A percentile compares a stretch with the other conserved stretches of the same genome.
phyloP scores from a whole-genome alignment of 2,888 invertebrate genomes.

The Orthonychiurus folsomi region DNA sequence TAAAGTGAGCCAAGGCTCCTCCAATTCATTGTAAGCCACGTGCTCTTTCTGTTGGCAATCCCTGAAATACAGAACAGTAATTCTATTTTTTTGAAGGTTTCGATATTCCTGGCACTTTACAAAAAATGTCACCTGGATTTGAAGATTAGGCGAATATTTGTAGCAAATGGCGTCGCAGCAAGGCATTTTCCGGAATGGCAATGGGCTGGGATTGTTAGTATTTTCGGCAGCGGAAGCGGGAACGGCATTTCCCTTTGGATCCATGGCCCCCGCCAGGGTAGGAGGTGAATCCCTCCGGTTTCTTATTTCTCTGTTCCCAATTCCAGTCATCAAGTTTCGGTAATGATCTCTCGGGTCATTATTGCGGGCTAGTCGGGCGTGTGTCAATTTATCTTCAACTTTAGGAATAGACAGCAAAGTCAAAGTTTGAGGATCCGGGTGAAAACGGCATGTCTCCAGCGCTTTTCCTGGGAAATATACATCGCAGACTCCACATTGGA shows the following conservation, averaged over 20 bases:
- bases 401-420: background rate
- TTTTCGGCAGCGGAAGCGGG: background rate
- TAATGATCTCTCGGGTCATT: conserved; percentile 1
- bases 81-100: too few species aligned
- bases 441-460: conserved; percentile 45
- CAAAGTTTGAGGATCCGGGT: conserved; percentile 43
- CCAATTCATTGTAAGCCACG: conserved; percentile 55
- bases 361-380: background rate
- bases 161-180: conserved; percentile 34
- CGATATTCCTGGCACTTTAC: background rate
- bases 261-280: background rate
- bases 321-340: too few species aligned
- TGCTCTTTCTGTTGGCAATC: conserved; percentile 69
- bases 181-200: conserved; percentile 29
- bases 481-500: conserved; percentile 65
- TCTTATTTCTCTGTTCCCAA: too few species aligned
- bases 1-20: conserved; percentile 43
- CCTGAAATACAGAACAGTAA: too few species aligned
- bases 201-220: background rate
- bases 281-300: background rate
- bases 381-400: background rate
- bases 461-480: conserved; percentile 49
- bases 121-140: conserved; percentile 12
- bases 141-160: conserved; percentile 29
- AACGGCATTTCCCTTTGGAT: background rate